phyloP scores from a whole-genome alignment of 2,797 vertebrate species.

The Pseudotriccus pelzelni region DNA sequence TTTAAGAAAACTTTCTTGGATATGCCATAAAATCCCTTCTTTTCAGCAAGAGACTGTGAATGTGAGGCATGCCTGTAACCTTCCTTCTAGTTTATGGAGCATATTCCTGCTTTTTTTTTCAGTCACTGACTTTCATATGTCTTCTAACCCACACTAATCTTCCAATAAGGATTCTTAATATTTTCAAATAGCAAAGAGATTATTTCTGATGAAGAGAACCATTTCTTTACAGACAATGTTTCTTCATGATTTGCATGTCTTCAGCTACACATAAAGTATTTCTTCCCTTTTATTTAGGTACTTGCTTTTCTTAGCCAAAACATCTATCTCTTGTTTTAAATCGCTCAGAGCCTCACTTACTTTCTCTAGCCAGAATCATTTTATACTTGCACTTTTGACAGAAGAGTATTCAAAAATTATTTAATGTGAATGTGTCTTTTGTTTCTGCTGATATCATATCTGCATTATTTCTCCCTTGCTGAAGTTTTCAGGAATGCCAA shows the following conservation, averaged over 20 bases:
- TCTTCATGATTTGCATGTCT: neutral
- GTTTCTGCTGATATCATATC: neutral
- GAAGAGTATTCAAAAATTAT: neutral
- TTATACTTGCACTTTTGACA: neutral
- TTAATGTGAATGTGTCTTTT: neutral
- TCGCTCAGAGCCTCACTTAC: neutral
- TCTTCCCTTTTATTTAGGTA: neutral
- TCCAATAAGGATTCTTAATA: neutral
- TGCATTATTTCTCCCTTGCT: neutral
- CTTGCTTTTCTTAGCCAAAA: neutral
- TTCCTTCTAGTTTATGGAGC: neutral
- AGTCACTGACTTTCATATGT: neutral
- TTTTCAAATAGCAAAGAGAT: neutral
- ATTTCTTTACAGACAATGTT: neutral
- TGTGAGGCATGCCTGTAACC: neutral
- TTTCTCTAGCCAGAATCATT: neutral
- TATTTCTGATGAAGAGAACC: neutral
- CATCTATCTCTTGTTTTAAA: neutral
- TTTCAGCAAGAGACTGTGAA: neutral
- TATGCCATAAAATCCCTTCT: neutral
- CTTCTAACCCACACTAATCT: neutral
- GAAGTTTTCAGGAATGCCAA: neutral
- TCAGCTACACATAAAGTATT: neutral
- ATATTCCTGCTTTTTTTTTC: neutral
- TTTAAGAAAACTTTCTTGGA: neutral